phyloP scores from a whole-genome alignment of 2,797 vertebrate genomes.

The Benthosema pterotum region DNA sequence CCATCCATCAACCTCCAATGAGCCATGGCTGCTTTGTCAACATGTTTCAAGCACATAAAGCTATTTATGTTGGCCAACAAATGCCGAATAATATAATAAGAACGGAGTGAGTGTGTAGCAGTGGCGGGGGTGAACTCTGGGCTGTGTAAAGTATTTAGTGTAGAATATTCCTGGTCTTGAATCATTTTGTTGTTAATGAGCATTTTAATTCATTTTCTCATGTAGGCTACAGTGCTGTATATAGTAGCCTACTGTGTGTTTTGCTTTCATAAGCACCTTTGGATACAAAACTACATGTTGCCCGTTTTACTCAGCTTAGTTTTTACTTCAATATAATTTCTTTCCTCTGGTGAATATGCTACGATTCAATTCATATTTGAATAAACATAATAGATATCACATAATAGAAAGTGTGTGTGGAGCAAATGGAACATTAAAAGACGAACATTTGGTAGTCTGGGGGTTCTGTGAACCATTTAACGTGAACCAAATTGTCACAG shows the following conservation, averaged over 20 bases:
- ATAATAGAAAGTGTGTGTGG: too few relatives aligned
- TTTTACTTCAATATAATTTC: too few relatives aligned
- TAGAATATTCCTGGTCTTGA: constrained; percentile 15
- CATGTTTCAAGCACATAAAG: constrained; percentile 74
- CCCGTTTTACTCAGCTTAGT: not conserved
- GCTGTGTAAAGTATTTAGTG: constrained; percentile 18
- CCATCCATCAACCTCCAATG: constrained; percentile 81
- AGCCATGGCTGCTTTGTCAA: constrained; percentile 77
- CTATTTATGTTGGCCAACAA: constrained; percentile 78
- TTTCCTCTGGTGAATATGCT: too few relatives aligned
- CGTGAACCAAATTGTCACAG: not conserved
- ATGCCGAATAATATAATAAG: constrained; percentile 65
- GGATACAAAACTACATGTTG: not conserved
- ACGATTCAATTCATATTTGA: too few relatives aligned
- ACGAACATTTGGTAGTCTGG: too few relatives aligned
- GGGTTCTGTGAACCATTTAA: too few relatives aligned
- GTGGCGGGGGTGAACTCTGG: constrained; percentile 1
- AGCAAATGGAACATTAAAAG: too few relatives aligned
- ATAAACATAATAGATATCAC: too few relatives aligned
- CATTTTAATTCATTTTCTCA: constrained; percentile 14
- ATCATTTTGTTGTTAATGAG: constrained; percentile 11
- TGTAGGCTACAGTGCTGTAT: constrained; percentile 11
- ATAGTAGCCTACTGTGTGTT: not conserved
- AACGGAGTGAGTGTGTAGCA: constrained; percentile 29
- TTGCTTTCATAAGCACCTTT: not conserved